Percentiles rank a stretch among this genome's conserved stretches.
Evolutionary conservation across 2,113 vertebrate species (phyloP).

Genomic region (Cyprinodon brontotheroides): DNA sequence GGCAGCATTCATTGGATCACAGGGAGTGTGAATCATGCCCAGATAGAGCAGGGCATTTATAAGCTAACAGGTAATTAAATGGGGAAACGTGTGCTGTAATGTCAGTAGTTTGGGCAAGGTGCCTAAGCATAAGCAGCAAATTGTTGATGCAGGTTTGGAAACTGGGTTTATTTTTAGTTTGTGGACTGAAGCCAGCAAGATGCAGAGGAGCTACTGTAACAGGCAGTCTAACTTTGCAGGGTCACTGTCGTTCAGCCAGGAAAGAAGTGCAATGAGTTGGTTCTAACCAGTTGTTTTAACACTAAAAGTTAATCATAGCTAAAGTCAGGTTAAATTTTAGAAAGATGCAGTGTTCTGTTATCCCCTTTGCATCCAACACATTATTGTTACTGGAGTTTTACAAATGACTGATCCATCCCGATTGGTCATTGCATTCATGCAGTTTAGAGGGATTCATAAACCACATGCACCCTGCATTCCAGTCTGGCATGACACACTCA

Average conservation of each 20-base stretch:
- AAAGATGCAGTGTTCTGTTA: neutral
- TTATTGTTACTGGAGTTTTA: neutral
- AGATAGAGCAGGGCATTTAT: conserved; percentile 29
- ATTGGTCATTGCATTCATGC: conserved; percentile 12
- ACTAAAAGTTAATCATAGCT: neutral
- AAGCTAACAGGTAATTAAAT: conserved; percentile 34
- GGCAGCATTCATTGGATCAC: conserved; percentile 29
- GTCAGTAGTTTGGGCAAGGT: conserved; percentile 39
- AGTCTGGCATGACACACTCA: conserved; percentile 49
- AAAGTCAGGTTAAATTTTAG: neutral
- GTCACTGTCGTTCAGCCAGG: conserved; percentile 32
- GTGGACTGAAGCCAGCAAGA: conserved; percentile 54
- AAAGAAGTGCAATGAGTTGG: neutral
- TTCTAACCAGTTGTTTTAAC: neutral
- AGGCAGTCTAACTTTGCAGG: conserved; percentile 26
- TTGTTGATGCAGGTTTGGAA: conserved; percentile 26
- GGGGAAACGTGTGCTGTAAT: conserved; percentile 36
- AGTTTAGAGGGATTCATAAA: conserved; percentile 62
- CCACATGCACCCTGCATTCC: conserved; percentile 41
- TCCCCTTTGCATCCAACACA: neutral
- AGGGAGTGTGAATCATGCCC: conserved; percentile 39
- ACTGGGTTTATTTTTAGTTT: conserved; percentile 65
- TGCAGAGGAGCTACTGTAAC: conserved; percentile 51
- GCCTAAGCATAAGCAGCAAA: conserved; percentile 37
- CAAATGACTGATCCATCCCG: conserved; percentile 25